A percentile compares a stretch with the other conserved stretches of the same genome.
Evolutionary conservation across 2,113 vertebrate species (phyloP).

Genomic region (Genyomyrus donnyi): DNA sequence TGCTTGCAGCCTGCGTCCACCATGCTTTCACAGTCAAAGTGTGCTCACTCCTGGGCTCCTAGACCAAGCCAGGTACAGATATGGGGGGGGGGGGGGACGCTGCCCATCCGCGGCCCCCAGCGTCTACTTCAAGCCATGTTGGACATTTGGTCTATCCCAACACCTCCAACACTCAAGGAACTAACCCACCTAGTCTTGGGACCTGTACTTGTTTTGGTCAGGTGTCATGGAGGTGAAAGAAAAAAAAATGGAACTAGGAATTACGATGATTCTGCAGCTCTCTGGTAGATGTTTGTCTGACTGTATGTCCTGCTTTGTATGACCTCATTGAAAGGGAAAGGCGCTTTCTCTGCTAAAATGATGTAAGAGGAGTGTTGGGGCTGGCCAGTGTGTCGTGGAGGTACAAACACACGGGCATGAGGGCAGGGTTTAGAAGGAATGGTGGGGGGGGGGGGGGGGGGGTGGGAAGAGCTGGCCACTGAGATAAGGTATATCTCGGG

Average conservation of each 20-base stretch:
- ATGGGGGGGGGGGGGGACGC: no score
- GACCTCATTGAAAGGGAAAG: background rate
- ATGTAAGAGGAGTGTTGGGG: background rate
- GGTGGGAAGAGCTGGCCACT: conserved; percentile 51
- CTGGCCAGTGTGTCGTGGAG: background rate
- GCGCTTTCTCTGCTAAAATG: background rate
- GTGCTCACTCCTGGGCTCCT: no score
- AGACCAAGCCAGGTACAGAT: no score
- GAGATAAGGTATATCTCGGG: conserved; percentile 64
- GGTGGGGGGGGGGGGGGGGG: conserved; percentile 37
- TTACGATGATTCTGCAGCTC: background rate
- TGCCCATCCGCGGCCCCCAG: no score
- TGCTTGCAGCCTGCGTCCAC: background rate
- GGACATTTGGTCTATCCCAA: background rate
- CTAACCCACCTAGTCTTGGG: background rate
- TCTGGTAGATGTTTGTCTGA: background rate
- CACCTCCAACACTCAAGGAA: background rate
- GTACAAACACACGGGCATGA: background rate
- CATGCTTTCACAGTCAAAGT: no score
- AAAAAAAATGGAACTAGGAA: background rate
- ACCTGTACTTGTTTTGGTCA: background rate
- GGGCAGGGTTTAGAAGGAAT: conserved; percentile 2
- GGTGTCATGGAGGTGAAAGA: background rate
- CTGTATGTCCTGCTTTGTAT: background rate
- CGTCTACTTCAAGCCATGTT: background rate